Percentiles rank a stretch among this genome's conserved stretches.
These are phyloP conservation scores for Hirtodrosophila alboralis DNA, from an alignment of 2,888 invertebrate genomes.

Conservation along the genomic window DNA sequence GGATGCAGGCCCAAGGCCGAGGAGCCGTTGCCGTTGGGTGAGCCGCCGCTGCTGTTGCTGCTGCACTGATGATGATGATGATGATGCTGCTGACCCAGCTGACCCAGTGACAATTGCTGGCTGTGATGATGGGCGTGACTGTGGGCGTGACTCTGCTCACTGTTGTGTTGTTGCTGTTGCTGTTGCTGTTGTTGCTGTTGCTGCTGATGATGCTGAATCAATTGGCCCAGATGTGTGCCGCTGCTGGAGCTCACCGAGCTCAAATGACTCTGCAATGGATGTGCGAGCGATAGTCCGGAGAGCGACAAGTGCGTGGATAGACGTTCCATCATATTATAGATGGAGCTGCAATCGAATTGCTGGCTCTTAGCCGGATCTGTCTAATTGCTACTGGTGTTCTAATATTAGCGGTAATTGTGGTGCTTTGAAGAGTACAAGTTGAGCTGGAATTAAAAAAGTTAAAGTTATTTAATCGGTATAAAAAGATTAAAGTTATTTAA, in stretches of 20 bases:
- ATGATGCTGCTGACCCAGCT: constrained; percentile 76
- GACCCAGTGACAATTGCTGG: constrained; percentile 79
- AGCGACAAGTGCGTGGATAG: constrained; percentile 84
- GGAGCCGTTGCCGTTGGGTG: constrained; percentile 62
- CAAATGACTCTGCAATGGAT: constrained; percentile 83
- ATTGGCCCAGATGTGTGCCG: constrained; percentile 72
- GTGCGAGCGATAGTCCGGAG: constrained; percentile 84
- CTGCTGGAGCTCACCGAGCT: constrained; percentile 74
- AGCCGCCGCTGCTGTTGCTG: constrained; percentile 69
- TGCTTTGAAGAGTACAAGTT: constrained; percentile 31
- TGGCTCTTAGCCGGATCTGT: constrained; percentile 32
- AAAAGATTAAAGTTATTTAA: no score
- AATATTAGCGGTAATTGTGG: constrained; percentile 17
- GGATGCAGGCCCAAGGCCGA: constrained; percentile 57
- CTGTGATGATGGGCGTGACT: constrained; percentile 71
- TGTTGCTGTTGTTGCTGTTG: constrained; percentile 74
- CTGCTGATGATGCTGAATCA: constrained; percentile 69
- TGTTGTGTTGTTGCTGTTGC: constrained; percentile 70
- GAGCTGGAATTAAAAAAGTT: constrained; percentile 18
- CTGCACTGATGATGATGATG: constrained; percentile 73
- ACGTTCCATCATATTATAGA: constrained; percentile 84
- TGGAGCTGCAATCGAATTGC: constrained; percentile 43
- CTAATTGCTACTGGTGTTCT: constrained; percentile 22
- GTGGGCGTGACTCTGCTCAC: constrained; percentile 60
- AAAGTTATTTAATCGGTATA: no score